Base-by-base conservation (phyloP, 2,888 invertebrate genomes). In the Plebejus melissa region DNA sequence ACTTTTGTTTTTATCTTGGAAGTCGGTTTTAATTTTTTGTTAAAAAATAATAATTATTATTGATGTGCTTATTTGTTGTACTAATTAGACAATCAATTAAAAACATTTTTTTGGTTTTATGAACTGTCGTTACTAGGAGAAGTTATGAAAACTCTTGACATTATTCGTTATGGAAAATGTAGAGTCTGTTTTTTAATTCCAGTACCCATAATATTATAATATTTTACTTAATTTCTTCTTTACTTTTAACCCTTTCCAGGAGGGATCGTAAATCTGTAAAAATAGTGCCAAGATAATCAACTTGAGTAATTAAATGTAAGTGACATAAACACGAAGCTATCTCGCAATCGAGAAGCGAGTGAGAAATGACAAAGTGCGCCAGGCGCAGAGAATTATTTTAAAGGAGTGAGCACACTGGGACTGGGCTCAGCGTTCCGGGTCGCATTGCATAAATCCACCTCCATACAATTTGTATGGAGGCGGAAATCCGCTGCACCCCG, bases 331-430 rank as follows among this genome's bases (percentile, higher is more conserved):
- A 90, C 87, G 87, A 80, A 81, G 85, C 85, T 90, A 91, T 92
- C 91, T 90, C 87, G 86, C 87, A 82, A 91, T 93, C 91, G 91
- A 91, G 91, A 90, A 92, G 88, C 90, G 87, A 85, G 90, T 87
- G 88, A 85, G 90, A 90, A 91, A 92, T 91, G 92, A 93, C 90
- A 91, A 91, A 93, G 87, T 89, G 89, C 89, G 86, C 82, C 82
- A 83, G 82, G 83, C 22, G 22, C 83, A 87, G 87, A 88, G 88
- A 88, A 90, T 89, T 88, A 88, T 22, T 22, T 22, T 22, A 22
- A 22, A 22, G 22, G 22, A 22, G 22, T 22, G 22, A 22, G 22
- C 22, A 22, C 22, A 22, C 22, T 22, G 22, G 0, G 22, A 22
- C 22, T 22, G 22, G 22, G 22, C 22, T 22, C 22, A 22, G 22